Evolutionary conservation across 2,797 vertebrate genomes (phyloP), one percentile per base, ranked within the genome.

Genomic region (Limnodromus scolopaceus): DNA sequence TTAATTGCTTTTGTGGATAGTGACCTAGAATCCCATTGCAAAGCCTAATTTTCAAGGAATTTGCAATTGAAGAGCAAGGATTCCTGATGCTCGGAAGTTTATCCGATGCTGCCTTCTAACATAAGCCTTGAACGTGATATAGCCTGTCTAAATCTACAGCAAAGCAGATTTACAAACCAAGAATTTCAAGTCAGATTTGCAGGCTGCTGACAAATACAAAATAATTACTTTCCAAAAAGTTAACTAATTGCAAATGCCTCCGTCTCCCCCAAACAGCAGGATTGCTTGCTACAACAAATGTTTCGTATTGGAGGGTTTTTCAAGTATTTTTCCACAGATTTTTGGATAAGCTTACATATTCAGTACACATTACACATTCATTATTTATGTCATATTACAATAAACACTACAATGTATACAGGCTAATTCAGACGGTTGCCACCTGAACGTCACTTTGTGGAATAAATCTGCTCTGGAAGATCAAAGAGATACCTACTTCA

Each of bases 191-290:
- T 82, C 84, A 93, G 27, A 92, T 76, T 41, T 91, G 46, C 60
- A 93, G 38, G 41, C 65, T 92, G 72, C 63, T 96, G 65, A 91
- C 11, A 95, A 61, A 75, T 32, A 30, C 49, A 49, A 95, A 95
- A 86, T 66, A 96, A 83, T 53, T 87, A 69, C 24, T 81, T 93
- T 49, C 82, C 66, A 90, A 84, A 41, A 92, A 72, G 60, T 84
- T 54, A 95, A 49, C 30, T 61, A 92, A 45, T 32, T 75, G 48
- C 63, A 82, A 88, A 76, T 64, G 20, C n/a, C 81, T 77, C 22
- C 18, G 16, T 45, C 34, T 70, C 20, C 39, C 58, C 78, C 39
- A 84, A 97, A 80, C 74, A 91, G 34, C 34, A 84, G 41, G 41
- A 64, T 2, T 74, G 45, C 34, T 93, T 79, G n/a, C 77, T 92